A percentile compares a stretch with the other conserved stretches of the same genome.
These are phyloP conservation scores for Automeris io DNA, from an alignment of 2,888 invertebrate species.

Conservation along the genomic window DNA sequence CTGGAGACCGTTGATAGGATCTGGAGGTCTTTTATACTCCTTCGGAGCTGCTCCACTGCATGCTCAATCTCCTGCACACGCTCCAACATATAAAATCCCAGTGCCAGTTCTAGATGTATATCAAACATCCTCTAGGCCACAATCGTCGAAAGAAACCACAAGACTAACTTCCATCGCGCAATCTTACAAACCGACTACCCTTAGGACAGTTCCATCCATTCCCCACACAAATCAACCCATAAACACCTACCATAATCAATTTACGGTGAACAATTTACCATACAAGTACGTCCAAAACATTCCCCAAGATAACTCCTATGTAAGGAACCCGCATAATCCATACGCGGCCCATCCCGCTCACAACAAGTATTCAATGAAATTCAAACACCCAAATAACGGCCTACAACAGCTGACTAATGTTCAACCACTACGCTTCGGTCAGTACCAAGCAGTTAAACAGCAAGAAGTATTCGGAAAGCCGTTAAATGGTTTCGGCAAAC, in stretches of 20 bases:
- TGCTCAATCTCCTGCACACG: no score
- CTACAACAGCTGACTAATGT: conserved; percentile 56
- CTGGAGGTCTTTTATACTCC: conserved; percentile 51
- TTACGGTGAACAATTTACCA: conserved; percentile 44
- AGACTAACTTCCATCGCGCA: conserved; percentile 69
- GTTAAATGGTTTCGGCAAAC: conserved; percentile 47
- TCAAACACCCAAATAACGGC: conserved; percentile 52
- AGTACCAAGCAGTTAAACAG: conserved; percentile 52
- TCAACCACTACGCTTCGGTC: conserved; percentile 58
- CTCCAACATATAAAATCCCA: conserved; percentile 56
- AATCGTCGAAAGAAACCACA: conserved; percentile 50
- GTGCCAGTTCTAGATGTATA: conserved; percentile 48
- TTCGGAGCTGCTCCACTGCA: conserved; percentile 51
- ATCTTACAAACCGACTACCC: conserved; percentile 64
- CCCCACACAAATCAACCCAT: conserved; percentile 59
- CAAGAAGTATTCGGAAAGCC: conserved; percentile 53
- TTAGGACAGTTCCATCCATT: conserved; percentile 43
- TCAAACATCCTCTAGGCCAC: conserved; percentile 58
- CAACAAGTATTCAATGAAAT: conserved; percentile 52
- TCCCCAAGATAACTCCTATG: conserved; percentile 51
- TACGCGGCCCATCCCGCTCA: conserved; percentile 53
- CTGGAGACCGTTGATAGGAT: conserved; percentile 78
- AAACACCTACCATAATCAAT: conserved; percentile 66
- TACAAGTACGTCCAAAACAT: conserved; percentile 64
- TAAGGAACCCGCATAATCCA: conserved; percentile 59